Base-by-base conservation (phyloP, 1,140 invertebrate genomes). In the Galleria mellonella region DNA sequence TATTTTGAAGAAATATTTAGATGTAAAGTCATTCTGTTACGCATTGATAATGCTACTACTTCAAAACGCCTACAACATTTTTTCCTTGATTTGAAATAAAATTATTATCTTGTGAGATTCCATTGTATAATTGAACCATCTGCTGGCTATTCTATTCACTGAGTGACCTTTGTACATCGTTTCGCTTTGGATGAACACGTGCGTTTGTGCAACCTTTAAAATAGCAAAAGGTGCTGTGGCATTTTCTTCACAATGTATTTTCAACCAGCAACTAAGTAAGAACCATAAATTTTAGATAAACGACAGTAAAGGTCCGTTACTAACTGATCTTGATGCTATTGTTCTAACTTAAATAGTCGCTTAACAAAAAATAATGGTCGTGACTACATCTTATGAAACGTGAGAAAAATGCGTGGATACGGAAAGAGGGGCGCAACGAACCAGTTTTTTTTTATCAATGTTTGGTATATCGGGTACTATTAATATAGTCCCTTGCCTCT, bases 81-180 rank as follows among this genome's bases (percentile, higher is more conserved):
- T 23, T 2, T 23, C 6, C 17, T 23, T 6, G 2, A 23, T 23
- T 23, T 23, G 17, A 6, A 23, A 14, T 17, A 15, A 17, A 37
- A 15, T 53, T 60, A 56, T 60, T 49, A 42, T 39, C 29, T 13
- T 50, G 48, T 14, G 44, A 10, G 23, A 37, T 10, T 32, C 47
- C 36, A 70, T 61, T 63, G 53, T 64, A 29, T 28, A 31, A 51
- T 13, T 43, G 44, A 15, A 45, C 43, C 62, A 70, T 59, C 60
- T 63, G 60, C 57, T 51, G 37, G 43, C 33, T 12, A 38, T 27
- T 56, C 62, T 54, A 62, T 61, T 61, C 59, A 62, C 38, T 41
- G 35, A 49, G 11, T 66, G 57, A 70, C 62, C 66, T 70, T 63
- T 69, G 44, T 30, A 17, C 49, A 31, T 53, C 54, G 55, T 58